Evolutionary conservation across 2,113 vertebrate species (phyloP), one percentile per base, ranked within the genome.

Genomic region (Lycaon pictus): DNA sequence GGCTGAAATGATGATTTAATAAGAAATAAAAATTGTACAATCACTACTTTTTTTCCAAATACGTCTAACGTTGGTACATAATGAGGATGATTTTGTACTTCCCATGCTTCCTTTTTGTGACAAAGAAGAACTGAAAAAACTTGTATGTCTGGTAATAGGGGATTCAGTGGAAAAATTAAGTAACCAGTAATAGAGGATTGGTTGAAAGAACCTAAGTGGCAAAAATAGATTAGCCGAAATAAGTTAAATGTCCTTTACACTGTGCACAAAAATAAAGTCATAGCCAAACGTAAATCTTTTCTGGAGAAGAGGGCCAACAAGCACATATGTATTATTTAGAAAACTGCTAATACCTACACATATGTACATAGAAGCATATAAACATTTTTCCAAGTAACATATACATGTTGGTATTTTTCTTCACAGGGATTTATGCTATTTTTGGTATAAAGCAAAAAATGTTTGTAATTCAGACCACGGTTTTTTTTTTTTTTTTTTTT

Each of bases 221-320:
- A 93, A 77, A 90, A 91, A 55, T 51, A 56, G 35, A 67, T 90
- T 96, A 56, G 48, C 82, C 80, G 55, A 93, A 86, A 83, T 23
- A 35, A 92, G 84, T 83, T 80, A 86, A 95, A 84, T 55, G 25
- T 60, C 27, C 7, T 51, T 86, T 82, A 53, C 1, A 29, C 3
- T 55, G 0, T 48, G 8, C 53, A 87, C 27, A 93, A 94, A 94
- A 96, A 51, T 87, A 90, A 87, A 83, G 58, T 74, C 5, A 7
- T 63, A 60, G 22, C n/a, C n/a, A 88, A 69, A 63, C 43, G 29
- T 27, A 51, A 17, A 17, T 51, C 74, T 25, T 76, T 76, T 51
- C 74, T 76, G 74, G 23, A 76, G 43, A 76, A 51, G 48, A 17
- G 51, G 27, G 15, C 25, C 25, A 16, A 76, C 23, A 29, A 76